Evolutionary conservation across 2,113 vertebrate species (phyloP).

Genomic region (Camelus bactrianus): DNA sequence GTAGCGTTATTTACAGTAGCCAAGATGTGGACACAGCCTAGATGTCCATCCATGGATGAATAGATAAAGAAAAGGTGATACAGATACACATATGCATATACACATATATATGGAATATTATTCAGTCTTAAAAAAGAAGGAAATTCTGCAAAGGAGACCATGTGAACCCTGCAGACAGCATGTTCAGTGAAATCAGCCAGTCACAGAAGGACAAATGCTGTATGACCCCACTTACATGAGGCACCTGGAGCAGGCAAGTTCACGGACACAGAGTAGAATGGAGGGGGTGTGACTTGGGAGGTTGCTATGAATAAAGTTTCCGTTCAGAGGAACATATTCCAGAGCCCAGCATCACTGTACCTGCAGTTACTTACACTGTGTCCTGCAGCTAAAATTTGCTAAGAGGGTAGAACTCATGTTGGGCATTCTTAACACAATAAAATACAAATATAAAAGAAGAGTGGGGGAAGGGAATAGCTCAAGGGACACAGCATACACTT

Average conservation of each 20-base stretch:
- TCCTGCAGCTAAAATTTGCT: not conserved
- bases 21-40: too few relatives aligned
- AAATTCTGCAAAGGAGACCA: not conserved
- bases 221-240: not conserved
- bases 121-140: not conserved
- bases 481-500: too few relatives aligned
- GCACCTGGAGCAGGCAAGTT: not conserved
- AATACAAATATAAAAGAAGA: not conserved
- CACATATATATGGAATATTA: not conserved
- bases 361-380: not conserved
- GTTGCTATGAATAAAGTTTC: not conserved
- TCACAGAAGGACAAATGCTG: not conserved
- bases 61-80: too few relatives aligned
- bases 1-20: not conserved
- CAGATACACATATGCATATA: too few relatives aligned
- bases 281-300: not conserved
- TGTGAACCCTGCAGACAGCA: not conserved
- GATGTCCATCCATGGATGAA: not conserved
- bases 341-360: not conserved
- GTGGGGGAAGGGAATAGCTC: not conserved
- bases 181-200: not conserved
- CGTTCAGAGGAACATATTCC: not conserved
- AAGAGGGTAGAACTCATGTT: not conserved
- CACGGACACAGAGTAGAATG: not conserved
- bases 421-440: not conserved